Evolutionary conservation across 2,888 invertebrate genomes (phyloP), one percentile per base, ranked within the genome.

Genomic region (Sicus ferrugineus): DNA sequence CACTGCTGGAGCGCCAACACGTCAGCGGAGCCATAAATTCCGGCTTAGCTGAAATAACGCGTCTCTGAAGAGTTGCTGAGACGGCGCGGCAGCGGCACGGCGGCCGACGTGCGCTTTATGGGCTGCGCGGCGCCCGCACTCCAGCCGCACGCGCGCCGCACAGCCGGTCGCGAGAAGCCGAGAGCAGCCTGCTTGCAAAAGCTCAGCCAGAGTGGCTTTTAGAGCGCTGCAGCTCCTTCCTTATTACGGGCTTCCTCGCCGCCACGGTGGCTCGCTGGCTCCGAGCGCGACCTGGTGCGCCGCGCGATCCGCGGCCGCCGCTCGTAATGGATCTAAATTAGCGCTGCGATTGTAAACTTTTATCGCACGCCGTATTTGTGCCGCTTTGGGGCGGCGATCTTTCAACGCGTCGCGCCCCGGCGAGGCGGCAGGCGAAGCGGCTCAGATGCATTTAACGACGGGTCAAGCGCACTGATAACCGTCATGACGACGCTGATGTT

Each of bases 311-410:
- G 9, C 11, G 4, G 42, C n/a, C n/a, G 28, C 52, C 26, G 52
- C 38, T 61, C 42, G 19, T 34, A 38, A 61, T 42, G 61, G 61
- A 61, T 61, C 42, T 61, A 61, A 61, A 42, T 42, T 42, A 61
- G 61, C 34, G 21, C 34, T 26, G 61, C 7, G 38, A 42, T 61
- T 42, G 42, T 61, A 42, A 61, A 61, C 26, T 6, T 61, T 61
- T 34, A 61, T 61, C 23, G 23, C 26, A 42, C 21, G 28, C 30
- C 30, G 30, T 56, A 56, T 30, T 26, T n/a, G n/a, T 56, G 30
- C 2, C 7, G 14, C 7, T 54, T 28, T 6, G 6, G 38, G 7
- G 38, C 11, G 38, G 38, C 38, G 38, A 11, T 38, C 7, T 9
- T 38, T n/a, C n/a, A n/a, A n/a, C n/a, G n/a, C n/a, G n/a, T n/a